Evolutionary conservation across 2,797 vertebrate genomes (phyloP).

Genomic region (Sitta carolinensis): DNA sequence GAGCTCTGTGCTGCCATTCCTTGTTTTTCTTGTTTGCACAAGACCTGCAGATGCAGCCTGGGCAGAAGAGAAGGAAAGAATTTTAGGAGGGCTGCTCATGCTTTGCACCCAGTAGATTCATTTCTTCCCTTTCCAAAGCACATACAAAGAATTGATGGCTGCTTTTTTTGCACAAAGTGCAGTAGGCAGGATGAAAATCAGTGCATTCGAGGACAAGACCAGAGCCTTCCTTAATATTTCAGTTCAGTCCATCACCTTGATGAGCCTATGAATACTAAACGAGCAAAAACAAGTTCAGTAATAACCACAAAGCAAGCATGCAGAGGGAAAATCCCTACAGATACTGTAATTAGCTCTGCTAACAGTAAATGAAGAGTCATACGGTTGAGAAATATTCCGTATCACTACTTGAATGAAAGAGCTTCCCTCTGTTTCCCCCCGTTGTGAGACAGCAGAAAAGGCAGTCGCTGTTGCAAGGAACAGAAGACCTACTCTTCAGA

Average conservation of each 20-base stretch:
- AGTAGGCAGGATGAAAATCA: slow-evolving; percentile 3
- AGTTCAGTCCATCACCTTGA: slow-evolving; percentile 2
- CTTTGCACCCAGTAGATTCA: background rate
- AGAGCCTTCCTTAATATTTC: slow-evolving; percentile 13
- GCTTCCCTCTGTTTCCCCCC: background rate
- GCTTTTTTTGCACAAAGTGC: background rate
- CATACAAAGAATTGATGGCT: background rate
- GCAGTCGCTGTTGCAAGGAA: background rate
- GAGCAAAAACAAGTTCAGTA: slow-evolving; percentile 21
- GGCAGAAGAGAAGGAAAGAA: slow-evolving; percentile 55
- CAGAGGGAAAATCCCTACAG: background rate
- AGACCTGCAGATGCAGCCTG: slow-evolving; percentile 49
- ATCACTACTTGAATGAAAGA: background rate
- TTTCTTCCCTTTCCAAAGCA: background rate
- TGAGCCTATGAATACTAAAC: background rate
- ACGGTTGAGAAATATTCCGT: background rate
- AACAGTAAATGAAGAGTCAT: slow-evolving; percentile 3
- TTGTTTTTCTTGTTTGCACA: slow-evolving; percentile 35
- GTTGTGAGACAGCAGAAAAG: background rate
- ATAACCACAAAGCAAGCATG: slow-evolving; percentile 11
- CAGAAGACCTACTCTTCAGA: slow-evolving; percentile 8
- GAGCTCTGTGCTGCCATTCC: slow-evolving; percentile 24
- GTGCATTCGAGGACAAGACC: background rate
- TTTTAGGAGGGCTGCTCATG: slow-evolving; percentile 18
- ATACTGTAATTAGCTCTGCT: background rate